Evolutionary conservation across 2,113 vertebrate species (phyloP).

Genomic region (Engystomops pustulosus): DNA sequence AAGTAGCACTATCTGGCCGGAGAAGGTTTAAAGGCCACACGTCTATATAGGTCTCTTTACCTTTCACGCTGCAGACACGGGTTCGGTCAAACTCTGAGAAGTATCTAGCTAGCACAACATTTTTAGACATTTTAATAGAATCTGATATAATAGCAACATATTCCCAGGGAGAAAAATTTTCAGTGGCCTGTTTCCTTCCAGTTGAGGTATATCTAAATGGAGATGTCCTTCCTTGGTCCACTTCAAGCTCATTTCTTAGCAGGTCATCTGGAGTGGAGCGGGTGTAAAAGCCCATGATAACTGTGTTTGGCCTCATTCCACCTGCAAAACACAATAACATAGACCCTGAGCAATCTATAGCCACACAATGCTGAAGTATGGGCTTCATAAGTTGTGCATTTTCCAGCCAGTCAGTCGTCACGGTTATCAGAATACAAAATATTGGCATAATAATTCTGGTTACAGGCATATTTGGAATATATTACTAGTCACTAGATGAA

Average conservation of each 20-base stretch:
- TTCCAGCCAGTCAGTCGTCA: neutral
- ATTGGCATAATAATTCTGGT: neutral
- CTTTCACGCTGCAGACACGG: conserved; percentile 65
- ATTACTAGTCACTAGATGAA: conserved; percentile 2
- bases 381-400: neutral
- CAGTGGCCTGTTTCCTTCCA: conserved; percentile 67
- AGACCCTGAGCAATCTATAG: neutral
- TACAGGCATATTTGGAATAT: conserved; percentile 7
- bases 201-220: conserved; percentile 72
- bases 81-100: conserved; percentile 79
- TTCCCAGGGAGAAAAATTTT: conserved; percentile 74
- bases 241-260: conserved; percentile 69
- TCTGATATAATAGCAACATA: conserved; percentile 86
- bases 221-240: conserved; percentile 57
- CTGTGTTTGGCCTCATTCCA: conserved; percentile 90
- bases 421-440: neutral
- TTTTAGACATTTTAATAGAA: conserved; percentile 90
- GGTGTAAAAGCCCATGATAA: conserved; percentile 88
- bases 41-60: conserved; percentile 74
- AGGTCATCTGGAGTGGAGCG: conserved; percentile 73
- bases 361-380: neutral
- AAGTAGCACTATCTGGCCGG: conserved; percentile 84
- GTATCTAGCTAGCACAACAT: conserved; percentile 83
- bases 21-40: conserved; percentile 89
- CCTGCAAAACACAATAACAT: conserved; percentile 70